These are phyloP conservation scores for Oryzias javanicus DNA, from an alignment of 2,113 vertebrate species.

Conservation along the genomic window DNA sequence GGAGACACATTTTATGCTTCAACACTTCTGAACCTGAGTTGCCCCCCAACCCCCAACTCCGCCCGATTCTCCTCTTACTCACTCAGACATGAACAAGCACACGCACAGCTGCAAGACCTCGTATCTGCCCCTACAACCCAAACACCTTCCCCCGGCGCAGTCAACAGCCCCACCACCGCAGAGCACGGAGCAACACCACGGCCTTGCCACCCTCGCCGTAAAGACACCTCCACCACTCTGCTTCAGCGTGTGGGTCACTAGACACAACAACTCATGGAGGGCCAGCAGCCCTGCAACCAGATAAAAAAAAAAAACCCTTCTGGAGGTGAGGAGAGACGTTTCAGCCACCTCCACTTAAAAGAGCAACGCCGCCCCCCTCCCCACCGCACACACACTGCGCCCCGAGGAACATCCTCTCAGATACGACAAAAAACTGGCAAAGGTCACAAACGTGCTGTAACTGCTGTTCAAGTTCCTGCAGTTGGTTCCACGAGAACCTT, in stretches of 20 bases:
- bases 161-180: slow-evolving; percentile 32
- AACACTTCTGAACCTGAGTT: slow-evolving; percentile 76
- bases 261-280: slow-evolving; percentile 65
- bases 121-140: slow-evolving; percentile 33
- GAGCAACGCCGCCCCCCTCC: slow-evolving; percentile 11
- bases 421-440: slow-evolving; percentile 34
- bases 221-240: slow-evolving; percentile 75
- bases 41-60: slow-evolving; percentile 6
- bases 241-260: slow-evolving; percentile 76
- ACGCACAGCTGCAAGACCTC: slow-evolving; percentile 71
- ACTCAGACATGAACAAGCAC: slow-evolving; percentile 66
- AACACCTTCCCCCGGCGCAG: slow-evolving; percentile 26
- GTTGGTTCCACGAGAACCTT: too few relatives aligned
- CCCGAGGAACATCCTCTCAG: slow-evolving; percentile 31
- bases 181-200: slow-evolving; percentile 40
- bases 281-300: slow-evolving; percentile 58
- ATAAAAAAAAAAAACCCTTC: slow-evolving; percentile 25
- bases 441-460: slow-evolving; percentile 45
- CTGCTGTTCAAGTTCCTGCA: slow-evolving; percentile 2
- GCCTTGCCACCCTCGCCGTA: slow-evolving; percentile 42
- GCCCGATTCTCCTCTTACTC: slow-evolving; percentile 42
- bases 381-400: slow-evolving; percentile 17
- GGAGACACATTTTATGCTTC: slow-evolving; percentile 77
- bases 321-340: slow-evolving; percentile 48
- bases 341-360: slow-evolving; percentile 46